phyloP scores from a whole-genome alignment of 2,888 invertebrate species.

The Cosmia trapezina region DNA sequence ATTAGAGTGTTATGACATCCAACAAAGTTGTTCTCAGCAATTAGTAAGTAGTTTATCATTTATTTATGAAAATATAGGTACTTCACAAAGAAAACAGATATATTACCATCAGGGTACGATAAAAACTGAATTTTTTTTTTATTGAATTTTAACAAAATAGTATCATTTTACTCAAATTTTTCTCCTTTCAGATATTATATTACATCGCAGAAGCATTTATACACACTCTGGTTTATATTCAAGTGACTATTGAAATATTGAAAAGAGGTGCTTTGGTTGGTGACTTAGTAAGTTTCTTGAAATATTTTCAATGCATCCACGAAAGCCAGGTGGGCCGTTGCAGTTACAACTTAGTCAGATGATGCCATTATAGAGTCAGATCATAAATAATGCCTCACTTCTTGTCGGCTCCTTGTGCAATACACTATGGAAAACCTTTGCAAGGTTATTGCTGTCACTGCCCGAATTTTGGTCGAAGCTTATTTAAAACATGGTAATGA shows the following conservation, averaged over 20 bases:
- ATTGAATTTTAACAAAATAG: background rate
- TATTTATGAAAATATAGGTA: background rate
- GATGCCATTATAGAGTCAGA: background rate
- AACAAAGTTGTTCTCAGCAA: slow-evolving; percentile 12
- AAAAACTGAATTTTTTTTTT: too few species aligned
- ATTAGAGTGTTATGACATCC: slow-evolving; percentile 21
- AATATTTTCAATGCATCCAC: background rate
- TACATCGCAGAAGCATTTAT: slow-evolving; percentile 19
- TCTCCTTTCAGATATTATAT: slow-evolving; percentile 14
- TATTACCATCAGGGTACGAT: background rate
- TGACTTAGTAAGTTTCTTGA: slow-evolving; percentile 9
- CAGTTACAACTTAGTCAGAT: background rate
- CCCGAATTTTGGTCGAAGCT: too few species aligned
- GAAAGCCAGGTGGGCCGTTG: background rate
- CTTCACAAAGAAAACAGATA: background rate
- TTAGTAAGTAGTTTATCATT: slow-evolving; percentile 9
- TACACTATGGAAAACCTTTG: background rate
- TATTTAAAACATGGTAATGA: background rate
- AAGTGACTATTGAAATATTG: slow-evolving; percentile 24
- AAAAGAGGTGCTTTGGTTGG: background rate
- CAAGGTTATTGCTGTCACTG: background rate
- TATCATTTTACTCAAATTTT: background rate
- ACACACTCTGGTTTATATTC: slow-evolving; percentile 17
- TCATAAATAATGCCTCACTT: background rate
- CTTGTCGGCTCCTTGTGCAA: background rate